A percentile compares a stretch with the other conserved stretches of the same genome.
These are phyloP conservation scores for Metalampra italica DNA, from an alignment of 2,888 invertebrate species.

Conservation along the genomic window DNA sequence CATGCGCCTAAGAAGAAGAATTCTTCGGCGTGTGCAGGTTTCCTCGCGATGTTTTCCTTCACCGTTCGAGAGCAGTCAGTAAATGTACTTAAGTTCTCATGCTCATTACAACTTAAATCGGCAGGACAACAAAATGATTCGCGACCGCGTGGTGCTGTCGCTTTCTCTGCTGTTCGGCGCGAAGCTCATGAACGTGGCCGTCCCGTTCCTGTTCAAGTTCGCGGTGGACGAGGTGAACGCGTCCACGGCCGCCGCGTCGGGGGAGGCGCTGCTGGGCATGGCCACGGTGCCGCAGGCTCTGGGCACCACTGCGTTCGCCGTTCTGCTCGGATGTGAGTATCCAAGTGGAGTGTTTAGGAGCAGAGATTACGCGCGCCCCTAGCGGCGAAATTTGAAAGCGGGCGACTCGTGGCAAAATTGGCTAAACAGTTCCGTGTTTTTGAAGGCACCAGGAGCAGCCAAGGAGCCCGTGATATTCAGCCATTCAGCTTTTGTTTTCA, in stretches of 20 bases:
- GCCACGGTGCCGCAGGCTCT: constrained; percentile 89
- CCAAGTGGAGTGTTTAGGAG: neutral
- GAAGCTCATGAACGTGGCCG: constrained; percentile 92
- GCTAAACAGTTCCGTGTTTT: no score
- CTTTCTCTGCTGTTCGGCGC: constrained; percentile 88
- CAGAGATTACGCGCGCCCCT: no score
- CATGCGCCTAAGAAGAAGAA: no score
- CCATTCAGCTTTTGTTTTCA: no score
- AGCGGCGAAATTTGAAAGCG: no score
- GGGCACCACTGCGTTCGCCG: constrained; percentile 85
- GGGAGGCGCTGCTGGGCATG: constrained; percentile 82
- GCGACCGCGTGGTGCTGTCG: constrained; percentile 90
- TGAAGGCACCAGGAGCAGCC: no score
- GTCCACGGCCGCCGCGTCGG: constrained; percentile 56
- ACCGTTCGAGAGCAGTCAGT: no score
- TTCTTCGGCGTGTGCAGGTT: no score
- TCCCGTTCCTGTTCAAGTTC: constrained; percentile 97
- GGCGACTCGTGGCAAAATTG: no score
- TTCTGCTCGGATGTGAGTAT: constrained; percentile 93
- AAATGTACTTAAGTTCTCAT: no score
- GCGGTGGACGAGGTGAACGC: constrained; percentile 92
- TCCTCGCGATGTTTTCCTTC: no score
- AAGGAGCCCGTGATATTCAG: no score
- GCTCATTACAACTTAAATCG: constrained; percentile 18
- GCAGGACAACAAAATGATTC: constrained; percentile 85